A percentile compares a stretch with the other conserved stretches of the same genome.
phyloP scores from a whole-genome alignment of 2,797 vertebrate genomes.

The Lepus oiostolus region DNA sequence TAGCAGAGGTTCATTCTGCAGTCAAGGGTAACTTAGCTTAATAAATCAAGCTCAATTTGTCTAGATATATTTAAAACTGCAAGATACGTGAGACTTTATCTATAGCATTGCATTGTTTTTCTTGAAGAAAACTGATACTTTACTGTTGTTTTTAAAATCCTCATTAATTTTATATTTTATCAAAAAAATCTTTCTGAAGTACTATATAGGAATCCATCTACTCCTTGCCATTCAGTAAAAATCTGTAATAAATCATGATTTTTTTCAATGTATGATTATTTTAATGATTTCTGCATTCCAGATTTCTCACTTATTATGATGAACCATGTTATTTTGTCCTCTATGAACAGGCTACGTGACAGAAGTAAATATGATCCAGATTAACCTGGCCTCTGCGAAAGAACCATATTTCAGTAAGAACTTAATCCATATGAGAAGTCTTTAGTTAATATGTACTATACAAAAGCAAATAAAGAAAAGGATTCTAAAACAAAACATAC shows the following conservation, averaged over 20 bases:
- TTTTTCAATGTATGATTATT: neutral
- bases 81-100: neutral
- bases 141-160: neutral
- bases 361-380: neutral
- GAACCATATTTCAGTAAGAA: conserved; percentile 10
- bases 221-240: neutral
- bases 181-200: neutral
- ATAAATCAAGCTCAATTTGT: neutral
- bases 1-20: neutral
- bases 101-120: neutral
- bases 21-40: neutral
- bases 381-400: neutral
- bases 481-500: conserved; percentile 10
- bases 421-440: neutral
- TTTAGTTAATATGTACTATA: neutral
- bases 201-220: neutral
- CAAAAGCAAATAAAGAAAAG: neutral
- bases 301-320: conserved; percentile 23
- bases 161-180: neutral
- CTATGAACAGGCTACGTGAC: neutral
- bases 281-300: conserved; percentile 1
- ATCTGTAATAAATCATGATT: neutral
- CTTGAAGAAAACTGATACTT: neutral
- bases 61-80: neutral
- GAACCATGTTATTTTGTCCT: conserved; percentile 3